A percentile compares a stretch with the other conserved stretches of the same genome.
These are phyloP conservation scores for Hoplodrina ambigua DNA, from an alignment of 2,888 invertebrate species.

Conservation along the genomic window DNA sequence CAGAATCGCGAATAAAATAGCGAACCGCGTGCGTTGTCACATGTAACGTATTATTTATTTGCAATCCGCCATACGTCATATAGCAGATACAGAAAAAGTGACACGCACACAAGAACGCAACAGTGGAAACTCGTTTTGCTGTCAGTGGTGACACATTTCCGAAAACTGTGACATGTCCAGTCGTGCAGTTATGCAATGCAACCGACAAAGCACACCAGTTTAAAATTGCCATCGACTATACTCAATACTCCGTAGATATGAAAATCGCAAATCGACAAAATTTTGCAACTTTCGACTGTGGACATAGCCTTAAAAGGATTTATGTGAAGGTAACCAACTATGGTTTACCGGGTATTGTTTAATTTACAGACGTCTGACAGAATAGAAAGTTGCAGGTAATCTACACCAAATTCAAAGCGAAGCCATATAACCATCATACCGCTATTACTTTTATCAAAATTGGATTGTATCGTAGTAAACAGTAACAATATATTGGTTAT, in stretches of 20 bases:
- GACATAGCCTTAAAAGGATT: slow-evolving; percentile 58
- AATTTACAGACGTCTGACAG: slow-evolving; percentile 12
- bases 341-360: slow-evolving; percentile 44
- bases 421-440: background rate
- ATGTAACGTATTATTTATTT: slow-evolving; percentile 77
- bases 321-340: slow-evolving; percentile 54
- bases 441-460: slow-evolving; percentile 6
- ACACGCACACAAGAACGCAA: slow-evolving; percentile 67
- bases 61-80: slow-evolving; percentile 77
- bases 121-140: slow-evolving; percentile 68
- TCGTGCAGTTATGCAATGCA: slow-evolving; percentile 67
- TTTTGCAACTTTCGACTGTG: slow-evolving; percentile 60
- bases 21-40: slow-evolving; percentile 64
- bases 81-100: slow-evolving; percentile 70
- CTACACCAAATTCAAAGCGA: slow-evolving; percentile 5
- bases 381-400: slow-evolving; percentile 43
- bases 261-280: slow-evolving; percentile 51
- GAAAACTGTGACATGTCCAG: slow-evolving; percentile 66
- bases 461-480: background rate
- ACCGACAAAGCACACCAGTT: slow-evolving; percentile 65
- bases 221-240: slow-evolving; percentile 62
- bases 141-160: slow-evolving; percentile 68
- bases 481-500: background rate
- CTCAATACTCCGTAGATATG: slow-evolving; percentile 46
- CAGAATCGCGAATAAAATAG: slow-evolving; percentile 70